phyloP scores from a whole-genome alignment of 1,140 invertebrate species.

The Eubasilissa regina region DNA sequence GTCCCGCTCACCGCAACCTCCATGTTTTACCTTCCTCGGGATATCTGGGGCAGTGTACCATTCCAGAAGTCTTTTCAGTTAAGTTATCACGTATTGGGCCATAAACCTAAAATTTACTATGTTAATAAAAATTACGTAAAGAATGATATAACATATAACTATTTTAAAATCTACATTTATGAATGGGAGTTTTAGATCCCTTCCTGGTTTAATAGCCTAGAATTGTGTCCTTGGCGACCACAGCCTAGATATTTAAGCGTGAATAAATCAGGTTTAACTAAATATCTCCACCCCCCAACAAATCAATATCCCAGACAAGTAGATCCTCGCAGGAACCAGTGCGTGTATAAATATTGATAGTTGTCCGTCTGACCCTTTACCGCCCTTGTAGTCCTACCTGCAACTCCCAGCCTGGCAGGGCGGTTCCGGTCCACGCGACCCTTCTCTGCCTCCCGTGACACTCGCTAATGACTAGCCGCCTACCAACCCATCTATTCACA shows the following conservation, averaged over 20 bases:
- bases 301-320: neutral
- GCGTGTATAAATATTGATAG: conserved; percentile 18
- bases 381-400: conserved; percentile 1
- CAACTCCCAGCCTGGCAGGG: neutral
- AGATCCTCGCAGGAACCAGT: neutral
- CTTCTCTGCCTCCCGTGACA: conserved; percentile 15
- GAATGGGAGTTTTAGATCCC: too few species aligned
- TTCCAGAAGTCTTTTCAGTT: too few species aligned
- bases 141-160: too few species aligned
- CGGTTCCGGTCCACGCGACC: conserved; percentile 1
- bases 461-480: conserved; percentile 11
- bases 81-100: too few species aligned
- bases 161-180: too few species aligned
- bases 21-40: too few species aligned
- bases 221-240: too few species aligned
- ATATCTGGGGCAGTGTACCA: too few species aligned
- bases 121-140: too few species aligned
- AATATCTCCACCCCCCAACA: neutral
- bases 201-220: too few species aligned
- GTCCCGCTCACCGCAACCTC: too few species aligned
- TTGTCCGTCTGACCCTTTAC: neutral
- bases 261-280: neutral
- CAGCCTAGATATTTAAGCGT: neutral
- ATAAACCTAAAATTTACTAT: too few species aligned
- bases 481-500: neutral